Evolutionary conservation across 2,888 invertebrate species (phyloP).

Genomic region (Chesias legatella): DNA sequence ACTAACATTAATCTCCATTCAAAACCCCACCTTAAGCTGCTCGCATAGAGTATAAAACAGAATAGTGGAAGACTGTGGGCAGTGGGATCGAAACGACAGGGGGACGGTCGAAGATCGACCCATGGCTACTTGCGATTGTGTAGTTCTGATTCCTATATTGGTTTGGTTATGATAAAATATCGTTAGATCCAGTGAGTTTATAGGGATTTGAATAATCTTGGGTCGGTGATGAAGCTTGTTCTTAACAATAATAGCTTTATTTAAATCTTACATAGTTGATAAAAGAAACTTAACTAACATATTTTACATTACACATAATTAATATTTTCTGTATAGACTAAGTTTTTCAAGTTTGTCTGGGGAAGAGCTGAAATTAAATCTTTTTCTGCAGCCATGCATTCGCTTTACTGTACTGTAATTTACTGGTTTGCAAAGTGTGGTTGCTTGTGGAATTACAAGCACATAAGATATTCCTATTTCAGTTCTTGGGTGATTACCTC

Average conservation of each 20-base stretch:
- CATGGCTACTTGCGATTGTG: conserved; percentile 66
- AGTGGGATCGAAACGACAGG: conserved; percentile 47
- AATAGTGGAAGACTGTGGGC: conserved; percentile 47
- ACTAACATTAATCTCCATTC: conserved; percentile 32
- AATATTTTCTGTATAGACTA: no score
- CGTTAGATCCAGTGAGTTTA: conserved; percentile 13
- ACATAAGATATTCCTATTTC: no score
- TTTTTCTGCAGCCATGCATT: no score
- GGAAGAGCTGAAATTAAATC: no score
- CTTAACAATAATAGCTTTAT: not conserved
- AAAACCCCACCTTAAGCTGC: conserved; percentile 35
- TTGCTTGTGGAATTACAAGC: no score
- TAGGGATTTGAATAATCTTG: conserved; percentile 15
- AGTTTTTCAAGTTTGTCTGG: no score
- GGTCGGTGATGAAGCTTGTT: conserved; percentile 10
- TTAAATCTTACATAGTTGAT: no score
- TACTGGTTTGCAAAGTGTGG: no score
- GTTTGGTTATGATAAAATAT: conserved; percentile 21
- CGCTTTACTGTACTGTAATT: no score
- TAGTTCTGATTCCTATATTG: conserved; percentile 70
- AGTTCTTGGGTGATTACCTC: no score
- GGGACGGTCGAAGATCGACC: conserved; percentile 68
- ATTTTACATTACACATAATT: no score
- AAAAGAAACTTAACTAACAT: no score
- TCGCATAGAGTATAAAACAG: conserved; percentile 23